A percentile compares a stretch with the other conserved stretches of the same genome.
These are phyloP conservation scores for Drosophila suboccidentalis DNA, from an alignment of 2,888 invertebrate species.

Conservation along the genomic window DNA sequence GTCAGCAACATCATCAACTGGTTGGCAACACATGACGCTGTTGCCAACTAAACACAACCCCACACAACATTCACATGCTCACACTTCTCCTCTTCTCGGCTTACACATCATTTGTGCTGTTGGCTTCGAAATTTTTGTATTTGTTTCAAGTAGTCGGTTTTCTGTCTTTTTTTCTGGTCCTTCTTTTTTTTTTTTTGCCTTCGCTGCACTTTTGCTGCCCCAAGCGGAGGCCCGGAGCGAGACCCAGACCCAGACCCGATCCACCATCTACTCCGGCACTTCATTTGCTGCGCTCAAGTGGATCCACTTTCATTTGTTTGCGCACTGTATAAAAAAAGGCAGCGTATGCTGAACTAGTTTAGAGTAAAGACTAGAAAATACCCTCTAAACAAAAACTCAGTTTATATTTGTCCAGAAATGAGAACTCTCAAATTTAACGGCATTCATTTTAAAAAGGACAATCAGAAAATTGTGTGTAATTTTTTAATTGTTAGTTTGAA, in stretches of 20 bases:
- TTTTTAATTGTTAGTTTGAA: too few species aligned
- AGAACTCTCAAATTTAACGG: too few species aligned
- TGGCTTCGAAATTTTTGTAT: slow-evolving; percentile 74
- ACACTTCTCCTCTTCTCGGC: slow-evolving; percentile 3
- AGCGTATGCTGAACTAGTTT: neutral
- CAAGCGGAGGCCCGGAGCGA: slow-evolving; percentile 24
- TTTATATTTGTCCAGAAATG: neutral
- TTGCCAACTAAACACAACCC: slow-evolving; percentile 52
- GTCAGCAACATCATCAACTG: slow-evolving; percentile 83
- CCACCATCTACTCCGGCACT: slow-evolving; percentile 68
- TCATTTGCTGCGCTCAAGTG: slow-evolving; percentile 83
- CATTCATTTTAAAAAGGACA: too few species aligned
- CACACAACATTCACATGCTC: slow-evolving; percentile 2
- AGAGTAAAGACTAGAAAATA: neutral
- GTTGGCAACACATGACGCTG: slow-evolving; percentile 74
- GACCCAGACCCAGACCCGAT: slow-evolving; percentile 34
- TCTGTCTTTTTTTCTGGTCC: slow-evolving; percentile 9
- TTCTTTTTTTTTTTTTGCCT: slow-evolving; percentile 67
- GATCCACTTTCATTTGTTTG: slow-evolving; percentile 84
- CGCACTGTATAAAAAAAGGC: slow-evolving; percentile 53
- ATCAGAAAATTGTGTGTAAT: too few species aligned
- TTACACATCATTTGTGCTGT: slow-evolving; percentile 72
- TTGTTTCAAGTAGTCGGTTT: slow-evolving; percentile 68
- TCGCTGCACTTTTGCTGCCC: slow-evolving; percentile 82
- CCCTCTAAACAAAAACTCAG: neutral